Conservation (phyloP, 2,888 invertebrate genomes). For the Drosophila pegasa region DNA sequence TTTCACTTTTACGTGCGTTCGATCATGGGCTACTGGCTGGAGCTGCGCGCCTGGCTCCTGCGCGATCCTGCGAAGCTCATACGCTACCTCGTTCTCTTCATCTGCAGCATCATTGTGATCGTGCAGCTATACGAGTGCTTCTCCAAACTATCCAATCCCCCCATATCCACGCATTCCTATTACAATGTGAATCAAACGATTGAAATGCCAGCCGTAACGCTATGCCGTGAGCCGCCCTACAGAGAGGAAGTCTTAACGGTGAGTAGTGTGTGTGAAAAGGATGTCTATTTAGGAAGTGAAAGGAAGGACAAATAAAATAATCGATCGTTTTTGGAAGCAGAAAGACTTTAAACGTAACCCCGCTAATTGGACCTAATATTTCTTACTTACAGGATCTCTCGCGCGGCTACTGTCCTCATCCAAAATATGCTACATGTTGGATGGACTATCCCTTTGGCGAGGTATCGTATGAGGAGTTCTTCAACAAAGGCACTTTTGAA, state of each 20-base stretch:
- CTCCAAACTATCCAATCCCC: conserved; percentile 87
- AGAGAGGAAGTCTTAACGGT: conserved; percentile 87
- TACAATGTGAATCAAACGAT: conserved; percentile 89
- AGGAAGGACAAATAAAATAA: too few relatives aligned
- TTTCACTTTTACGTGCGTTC: conserved; percentile 50
- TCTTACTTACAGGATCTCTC: conserved; percentile 52
- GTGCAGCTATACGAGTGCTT: conserved; percentile 88
- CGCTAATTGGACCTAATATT: too few relatives aligned
- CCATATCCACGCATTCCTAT: conserved; percentile 89
- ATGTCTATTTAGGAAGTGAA: background rate
- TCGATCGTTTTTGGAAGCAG: too few relatives aligned
- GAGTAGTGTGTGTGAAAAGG: conserved; percentile 66
- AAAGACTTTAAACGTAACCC: too few relatives aligned
- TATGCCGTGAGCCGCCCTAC: conserved; percentile 89
- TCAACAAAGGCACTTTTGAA: conserved; percentile 87
- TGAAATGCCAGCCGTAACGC: conserved; percentile 89
- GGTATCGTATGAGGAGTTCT: conserved; percentile 86
- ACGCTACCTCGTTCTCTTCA: conserved; percentile 86
- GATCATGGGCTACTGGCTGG: conserved; percentile 81
- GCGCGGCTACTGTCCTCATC: conserved; percentile 83
- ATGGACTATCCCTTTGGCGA: conserved; percentile 86
- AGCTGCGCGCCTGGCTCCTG: conserved; percentile 80
- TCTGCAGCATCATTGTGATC: conserved; percentile 86
- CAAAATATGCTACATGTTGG: conserved; percentile 86
- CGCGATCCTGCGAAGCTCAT: conserved; percentile 86